Conservation (phyloP, 2,888 invertebrate species). For the Sepiola atlantica region DNA sequence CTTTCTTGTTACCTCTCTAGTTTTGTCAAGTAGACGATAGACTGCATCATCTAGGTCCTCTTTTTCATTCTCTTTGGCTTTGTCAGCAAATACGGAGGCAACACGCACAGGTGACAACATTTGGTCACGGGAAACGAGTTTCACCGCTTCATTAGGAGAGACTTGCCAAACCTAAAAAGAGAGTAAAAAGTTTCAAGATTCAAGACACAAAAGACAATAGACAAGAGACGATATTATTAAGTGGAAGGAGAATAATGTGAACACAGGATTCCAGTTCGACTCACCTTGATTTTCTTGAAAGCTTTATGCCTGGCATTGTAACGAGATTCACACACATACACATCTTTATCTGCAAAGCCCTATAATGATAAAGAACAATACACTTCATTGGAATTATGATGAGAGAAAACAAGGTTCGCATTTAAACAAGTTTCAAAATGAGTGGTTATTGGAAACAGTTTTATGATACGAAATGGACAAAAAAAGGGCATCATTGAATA, state of each 20-base stretch:
- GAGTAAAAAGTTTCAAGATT: neutral
- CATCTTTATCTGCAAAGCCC: constrained; percentile 91
- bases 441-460: too few species aligned
- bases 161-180: constrained; percentile 76
- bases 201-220: neutral
- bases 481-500: too few species aligned
- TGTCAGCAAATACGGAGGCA: constrained; percentile 92
- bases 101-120: constrained; percentile 89
- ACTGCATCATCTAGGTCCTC: constrained; percentile 84
- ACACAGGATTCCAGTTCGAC: constrained; percentile 43
- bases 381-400: neutral
- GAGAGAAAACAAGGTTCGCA: neutral
- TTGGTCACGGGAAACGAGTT: constrained; percentile 82
- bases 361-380: constrained; percentile 54
- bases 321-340: constrained; percentile 96
- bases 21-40: constrained; percentile 89
- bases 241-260: neutral
- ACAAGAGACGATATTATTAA: neutral
- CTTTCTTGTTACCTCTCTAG: constrained; percentile 77
- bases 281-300: constrained; percentile 89
- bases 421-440: neutral
- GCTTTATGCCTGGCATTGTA: constrained; percentile 89
- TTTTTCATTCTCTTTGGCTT: constrained; percentile 78
- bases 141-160: constrained; percentile 82
- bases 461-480: too few species aligned